Evolutionary conservation across 2,113 vertebrate genomes (phyloP).

Genomic region (Pseudonaja textilis): DNA sequence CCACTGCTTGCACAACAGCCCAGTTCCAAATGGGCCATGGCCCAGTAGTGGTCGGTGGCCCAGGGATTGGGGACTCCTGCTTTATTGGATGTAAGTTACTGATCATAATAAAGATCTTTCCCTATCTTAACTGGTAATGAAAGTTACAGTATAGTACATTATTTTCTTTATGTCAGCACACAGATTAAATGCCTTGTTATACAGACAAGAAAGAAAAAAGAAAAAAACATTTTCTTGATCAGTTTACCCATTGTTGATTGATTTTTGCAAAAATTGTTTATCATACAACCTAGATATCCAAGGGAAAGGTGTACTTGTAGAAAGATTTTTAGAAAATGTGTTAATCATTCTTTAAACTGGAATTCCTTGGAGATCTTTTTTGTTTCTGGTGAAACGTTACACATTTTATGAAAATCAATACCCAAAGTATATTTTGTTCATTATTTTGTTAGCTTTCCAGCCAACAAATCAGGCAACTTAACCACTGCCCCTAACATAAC

Average conservation of each 20-base stretch:
- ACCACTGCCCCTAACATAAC: background rate
- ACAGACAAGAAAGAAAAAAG: slow-evolving; percentile 12
- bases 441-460: background rate
- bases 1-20: no score
- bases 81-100: background rate
- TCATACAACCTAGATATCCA: slow-evolving; percentile 31
- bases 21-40: no score
- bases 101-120: background rate
- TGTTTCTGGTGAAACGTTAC: slow-evolving; percentile 30
- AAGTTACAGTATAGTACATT: background rate
- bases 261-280: slow-evolving; percentile 25
- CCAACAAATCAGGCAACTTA: background rate
- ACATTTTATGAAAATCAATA: slow-evolving; percentile 27
- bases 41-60: background rate
- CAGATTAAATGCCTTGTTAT: background rate
- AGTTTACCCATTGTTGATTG: slow-evolving; percentile 36
- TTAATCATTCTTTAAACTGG: background rate
- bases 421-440: slow-evolving; percentile 9
- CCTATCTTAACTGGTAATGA: background rate
- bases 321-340: slow-evolving; percentile 34
- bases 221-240: slow-evolving; percentile 29
- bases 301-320: slow-evolving; percentile 6
- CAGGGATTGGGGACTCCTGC: no score
- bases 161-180: background rate
- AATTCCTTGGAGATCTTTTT: background rate